Evolutionary conservation across 2,113 vertebrate genomes (phyloP).

Genomic region (Neogale vison): DNA sequence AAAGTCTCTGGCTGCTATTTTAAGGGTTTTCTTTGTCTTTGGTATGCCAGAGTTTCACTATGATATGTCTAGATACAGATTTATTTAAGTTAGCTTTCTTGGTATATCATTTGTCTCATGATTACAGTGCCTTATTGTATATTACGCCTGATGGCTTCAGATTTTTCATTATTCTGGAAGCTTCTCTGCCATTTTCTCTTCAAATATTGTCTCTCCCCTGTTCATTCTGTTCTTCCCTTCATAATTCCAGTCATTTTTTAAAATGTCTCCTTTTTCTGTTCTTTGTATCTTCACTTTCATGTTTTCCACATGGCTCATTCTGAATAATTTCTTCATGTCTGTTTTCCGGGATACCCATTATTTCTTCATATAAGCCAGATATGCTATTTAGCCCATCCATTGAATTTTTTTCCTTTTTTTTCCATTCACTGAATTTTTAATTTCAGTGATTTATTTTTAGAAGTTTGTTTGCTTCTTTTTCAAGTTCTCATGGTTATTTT

Average conservation of each 20-base stretch:
- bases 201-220: not conserved
- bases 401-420: not conserved
- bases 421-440: not conserved
- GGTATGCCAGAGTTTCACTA: not conserved
- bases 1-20: not conserved
- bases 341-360: not conserved
- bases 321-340: not conserved
- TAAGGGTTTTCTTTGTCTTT: not conserved
- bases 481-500: not conserved
- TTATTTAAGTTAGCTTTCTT: not conserved
- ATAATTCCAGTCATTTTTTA: not conserved
- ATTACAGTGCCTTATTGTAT: not conserved
- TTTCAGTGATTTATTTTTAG: not conserved
- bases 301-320: not conserved
- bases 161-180: constrained; percentile 24
- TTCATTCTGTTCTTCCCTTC: not conserved
- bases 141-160: not conserved
- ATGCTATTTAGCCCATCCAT: not conserved
- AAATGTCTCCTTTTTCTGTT: not conserved
- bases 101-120: not conserved
- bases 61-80: not conserved
- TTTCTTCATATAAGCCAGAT: not conserved
- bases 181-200: constrained; percentile 15
- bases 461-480: not conserved
- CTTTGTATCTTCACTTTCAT: not conserved